A percentile compares a stretch with the other conserved stretches of the same genome.
Evolutionary conservation across 2,888 invertebrate genomes (phyloP).

Genomic region (Myopa tessellatipennis): DNA sequence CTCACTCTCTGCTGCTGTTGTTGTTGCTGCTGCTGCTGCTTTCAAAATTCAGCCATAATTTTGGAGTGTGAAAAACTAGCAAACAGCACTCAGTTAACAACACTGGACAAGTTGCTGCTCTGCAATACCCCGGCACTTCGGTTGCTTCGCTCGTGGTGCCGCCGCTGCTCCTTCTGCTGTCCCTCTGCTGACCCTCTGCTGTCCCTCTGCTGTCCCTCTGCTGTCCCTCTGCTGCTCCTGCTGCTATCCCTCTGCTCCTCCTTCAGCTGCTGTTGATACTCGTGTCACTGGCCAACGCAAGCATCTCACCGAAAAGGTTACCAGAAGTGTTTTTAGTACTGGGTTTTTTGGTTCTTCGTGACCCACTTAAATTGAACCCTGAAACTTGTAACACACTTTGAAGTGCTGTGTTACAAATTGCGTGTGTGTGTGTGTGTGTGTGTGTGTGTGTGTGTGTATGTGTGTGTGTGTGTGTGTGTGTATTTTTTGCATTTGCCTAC

Average conservation of each 20-base stretch:
- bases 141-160: too few species aligned
- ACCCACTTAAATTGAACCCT: neutral
- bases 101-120: slow-evolving; percentile 11
- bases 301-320: neutral
- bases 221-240: neutral
- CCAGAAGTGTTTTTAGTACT: neutral
- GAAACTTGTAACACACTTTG: too few species aligned
- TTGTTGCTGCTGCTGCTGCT: neutral
- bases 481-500: too few species aligned
- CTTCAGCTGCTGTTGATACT: neutral
- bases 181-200: too few species aligned
- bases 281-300: neutral
- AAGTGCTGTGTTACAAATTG: too few species aligned
- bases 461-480: too few species aligned
- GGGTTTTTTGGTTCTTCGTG: neutral
- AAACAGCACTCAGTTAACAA: slow-evolving; percentile 23
- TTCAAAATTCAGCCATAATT: slow-evolving; percentile 8
- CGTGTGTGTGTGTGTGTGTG: too few species aligned
- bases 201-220: neutral
- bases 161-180: neutral
- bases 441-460: too few species aligned
- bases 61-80: slow-evolving; percentile 22
- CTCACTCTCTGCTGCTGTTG: neutral
- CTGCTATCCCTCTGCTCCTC: neutral
- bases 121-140: neutral